Evolutionary conservation across 2,888 invertebrate species (phyloP).

Genomic region (Microplitis manilae): DNA sequence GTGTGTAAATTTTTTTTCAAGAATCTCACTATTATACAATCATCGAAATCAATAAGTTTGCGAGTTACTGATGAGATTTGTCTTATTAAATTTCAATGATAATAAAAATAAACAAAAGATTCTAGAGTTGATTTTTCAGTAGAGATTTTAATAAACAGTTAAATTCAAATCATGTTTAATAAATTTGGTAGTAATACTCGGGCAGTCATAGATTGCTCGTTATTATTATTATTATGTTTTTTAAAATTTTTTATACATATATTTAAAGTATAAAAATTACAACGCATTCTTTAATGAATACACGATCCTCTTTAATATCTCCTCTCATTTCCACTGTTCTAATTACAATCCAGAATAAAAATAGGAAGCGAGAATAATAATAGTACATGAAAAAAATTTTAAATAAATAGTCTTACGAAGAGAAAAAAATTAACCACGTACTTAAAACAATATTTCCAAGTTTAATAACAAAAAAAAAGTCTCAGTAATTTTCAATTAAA

Average conservation of each 20-base stretch:
- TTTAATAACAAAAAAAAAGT: neutral
- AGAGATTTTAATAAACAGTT: too few species aligned
- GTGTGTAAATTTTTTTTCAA: too few species aligned
- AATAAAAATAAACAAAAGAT: too few species aligned
- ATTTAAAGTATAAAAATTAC: neutral
- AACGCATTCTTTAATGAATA: neutral
- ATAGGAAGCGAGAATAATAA: neutral
- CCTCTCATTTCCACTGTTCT: neutral
- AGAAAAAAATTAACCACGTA: neutral
- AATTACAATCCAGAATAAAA: constrained; percentile 7
- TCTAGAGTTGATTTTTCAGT: too few species aligned
- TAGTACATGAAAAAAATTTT: neutral
- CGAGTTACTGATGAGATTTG: too few species aligned
- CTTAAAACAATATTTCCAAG: neutral
- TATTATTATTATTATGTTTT: too few species aligned
- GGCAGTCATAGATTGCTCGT: too few species aligned
- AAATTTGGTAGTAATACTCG: too few species aligned
- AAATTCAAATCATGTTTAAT: too few species aligned
- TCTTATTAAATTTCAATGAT: too few species aligned
- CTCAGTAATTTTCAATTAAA: neutral
- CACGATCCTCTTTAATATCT: neutral
- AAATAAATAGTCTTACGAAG: neutral
- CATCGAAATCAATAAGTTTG: too few species aligned
- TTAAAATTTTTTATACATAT: neutral
- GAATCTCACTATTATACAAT: too few species aligned